These are phyloP conservation scores for Echinarachnius parma DNA, from an alignment of 53 echinoderm and acorn worm species.

Conservation along the genomic window DNA sequence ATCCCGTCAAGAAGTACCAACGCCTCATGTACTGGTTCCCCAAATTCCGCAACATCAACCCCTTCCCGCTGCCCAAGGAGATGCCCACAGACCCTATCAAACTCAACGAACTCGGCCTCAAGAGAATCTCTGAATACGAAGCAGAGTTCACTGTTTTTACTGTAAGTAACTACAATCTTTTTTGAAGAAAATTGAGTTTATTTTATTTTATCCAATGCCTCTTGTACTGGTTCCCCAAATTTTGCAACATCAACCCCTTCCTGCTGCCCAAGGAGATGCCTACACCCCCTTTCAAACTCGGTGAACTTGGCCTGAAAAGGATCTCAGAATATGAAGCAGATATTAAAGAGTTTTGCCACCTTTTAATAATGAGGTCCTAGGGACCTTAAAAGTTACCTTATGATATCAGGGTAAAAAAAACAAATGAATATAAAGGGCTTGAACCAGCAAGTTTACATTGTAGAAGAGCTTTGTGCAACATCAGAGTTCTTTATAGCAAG, in stretches of 20 bases:
- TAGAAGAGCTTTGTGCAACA: neutral
- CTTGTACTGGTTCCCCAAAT: constrained; percentile 99
- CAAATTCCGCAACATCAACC: constrained; percentile 94
- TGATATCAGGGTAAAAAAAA: too few species aligned
- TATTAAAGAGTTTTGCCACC: too few species aligned
- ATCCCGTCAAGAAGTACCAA: constrained; percentile 95
- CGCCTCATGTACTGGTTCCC: constrained; percentile 99
- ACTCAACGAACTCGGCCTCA: constrained; percentile 74
- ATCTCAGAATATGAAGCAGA: constrained; percentile 96
- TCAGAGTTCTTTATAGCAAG: too few species aligned
- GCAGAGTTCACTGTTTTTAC: constrained; percentile 72
- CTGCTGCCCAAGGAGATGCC: constrained; percentile 89
- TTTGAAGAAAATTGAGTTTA: too few species aligned
- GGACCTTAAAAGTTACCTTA: too few species aligned
- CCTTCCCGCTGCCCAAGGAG: constrained; percentile 90
- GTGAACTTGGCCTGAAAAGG: constrained; percentile 86
- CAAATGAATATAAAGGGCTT: too few species aligned
- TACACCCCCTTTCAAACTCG: constrained; percentile 59
- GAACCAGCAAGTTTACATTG: too few species aligned
- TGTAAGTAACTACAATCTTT: too few species aligned
- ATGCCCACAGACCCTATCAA: constrained; percentile 73
- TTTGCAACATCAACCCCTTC: constrained; percentile 96
- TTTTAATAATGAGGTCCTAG: too few species aligned
- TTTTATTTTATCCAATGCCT: too few species aligned
- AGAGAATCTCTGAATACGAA: constrained; percentile 96